A percentile compares a stretch with the other conserved stretches of the same genome.
Conservation (phyloP, 2,113 vertebrate species). For the rat (Rattus norvegicus) region DNA sequence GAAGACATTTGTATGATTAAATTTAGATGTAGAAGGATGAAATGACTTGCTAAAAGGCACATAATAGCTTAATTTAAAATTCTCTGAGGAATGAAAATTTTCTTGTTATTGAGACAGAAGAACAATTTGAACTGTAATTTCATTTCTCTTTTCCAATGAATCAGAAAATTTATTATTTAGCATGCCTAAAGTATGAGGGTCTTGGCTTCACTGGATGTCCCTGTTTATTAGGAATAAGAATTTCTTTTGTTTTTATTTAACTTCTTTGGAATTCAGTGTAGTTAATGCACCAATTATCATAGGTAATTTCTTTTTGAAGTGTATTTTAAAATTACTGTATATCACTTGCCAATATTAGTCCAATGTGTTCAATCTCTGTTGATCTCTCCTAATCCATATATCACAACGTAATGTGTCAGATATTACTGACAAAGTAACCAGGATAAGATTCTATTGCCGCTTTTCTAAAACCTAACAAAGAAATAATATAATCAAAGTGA, state of each 20-base stretch:
- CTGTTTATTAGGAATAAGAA: background rate
- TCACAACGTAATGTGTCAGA: background rate
- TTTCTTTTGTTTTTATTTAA: constrained; percentile 57
- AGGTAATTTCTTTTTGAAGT: constrained; percentile 37
- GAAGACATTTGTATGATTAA: constrained; percentile 40
- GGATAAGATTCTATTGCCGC: background rate
- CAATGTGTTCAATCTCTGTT: constrained; percentile 21
- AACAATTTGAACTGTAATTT: constrained; percentile 40
- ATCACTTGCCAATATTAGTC: background rate
- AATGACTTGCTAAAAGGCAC: constrained; percentile 21
- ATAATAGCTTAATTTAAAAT: constrained; percentile 31
- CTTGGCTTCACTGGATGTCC: background rate
- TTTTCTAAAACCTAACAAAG: constrained; percentile 41
- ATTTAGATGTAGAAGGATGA: background rate
- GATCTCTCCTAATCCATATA: background rate
- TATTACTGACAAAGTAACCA: constrained; percentile 17
- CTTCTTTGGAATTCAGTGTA: background rate
- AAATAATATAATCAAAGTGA: constrained; percentile 37
- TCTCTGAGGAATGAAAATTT: background rate
- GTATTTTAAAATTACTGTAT: constrained; percentile 35
- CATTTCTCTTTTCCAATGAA: constrained; percentile 44
- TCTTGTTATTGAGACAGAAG: constrained; percentile 27
- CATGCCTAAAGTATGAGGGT: background rate
- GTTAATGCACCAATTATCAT: background rate
- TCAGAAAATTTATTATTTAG: constrained; percentile 35